Percentiles rank a stretch among this genome's conserved stretches.
These are phyloP conservation scores for Ametastegia equiseti DNA, from an alignment of 2,888 invertebrate genomes.

Conservation along the genomic window DNA sequence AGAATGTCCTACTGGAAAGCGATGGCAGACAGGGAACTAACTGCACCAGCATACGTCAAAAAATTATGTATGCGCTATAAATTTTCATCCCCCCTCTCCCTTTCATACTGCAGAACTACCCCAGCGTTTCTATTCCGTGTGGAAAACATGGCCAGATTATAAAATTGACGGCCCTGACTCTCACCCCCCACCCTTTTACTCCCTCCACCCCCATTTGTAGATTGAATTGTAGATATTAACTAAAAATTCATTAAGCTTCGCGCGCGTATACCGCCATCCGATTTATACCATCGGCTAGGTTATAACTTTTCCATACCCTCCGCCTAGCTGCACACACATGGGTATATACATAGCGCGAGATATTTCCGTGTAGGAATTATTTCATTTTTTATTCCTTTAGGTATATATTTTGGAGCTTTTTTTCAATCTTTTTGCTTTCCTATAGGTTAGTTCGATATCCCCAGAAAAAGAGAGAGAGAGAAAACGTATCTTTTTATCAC, in stretches of 20 bases:
- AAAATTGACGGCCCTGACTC: slow-evolving; percentile 30
- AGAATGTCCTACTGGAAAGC: too few species aligned
- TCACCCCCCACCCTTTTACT: too few species aligned
- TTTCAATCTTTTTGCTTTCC: too few species aligned
- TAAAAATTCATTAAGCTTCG: slow-evolving; percentile 62
- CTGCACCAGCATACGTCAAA: slow-evolving; percentile 59
- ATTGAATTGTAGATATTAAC: slow-evolving; percentile 65
- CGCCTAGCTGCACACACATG: not conserved
- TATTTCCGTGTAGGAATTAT: too few species aligned
- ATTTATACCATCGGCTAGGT: not conserved
- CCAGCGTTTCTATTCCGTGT: not conserved
- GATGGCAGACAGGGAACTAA: not conserved
- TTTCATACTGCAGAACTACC: too few species aligned
- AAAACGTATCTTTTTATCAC: too few species aligned
- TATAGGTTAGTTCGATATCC: too few species aligned
- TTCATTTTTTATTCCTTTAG: too few species aligned
- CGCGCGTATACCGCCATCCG: not conserved
- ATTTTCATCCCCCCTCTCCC: too few species aligned
- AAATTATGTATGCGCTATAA: slow-evolving; percentile 63
- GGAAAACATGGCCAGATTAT: slow-evolving; percentile 36
- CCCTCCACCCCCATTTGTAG: slow-evolving; percentile 60
- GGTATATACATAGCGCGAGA: too few species aligned
- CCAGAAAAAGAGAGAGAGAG: too few species aligned
- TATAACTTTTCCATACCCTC: not conserved
- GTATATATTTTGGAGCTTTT: too few species aligned